Conservation (phyloP, 2,113 vertebrate genomes). For the Bujurquina vittata region DNA sequence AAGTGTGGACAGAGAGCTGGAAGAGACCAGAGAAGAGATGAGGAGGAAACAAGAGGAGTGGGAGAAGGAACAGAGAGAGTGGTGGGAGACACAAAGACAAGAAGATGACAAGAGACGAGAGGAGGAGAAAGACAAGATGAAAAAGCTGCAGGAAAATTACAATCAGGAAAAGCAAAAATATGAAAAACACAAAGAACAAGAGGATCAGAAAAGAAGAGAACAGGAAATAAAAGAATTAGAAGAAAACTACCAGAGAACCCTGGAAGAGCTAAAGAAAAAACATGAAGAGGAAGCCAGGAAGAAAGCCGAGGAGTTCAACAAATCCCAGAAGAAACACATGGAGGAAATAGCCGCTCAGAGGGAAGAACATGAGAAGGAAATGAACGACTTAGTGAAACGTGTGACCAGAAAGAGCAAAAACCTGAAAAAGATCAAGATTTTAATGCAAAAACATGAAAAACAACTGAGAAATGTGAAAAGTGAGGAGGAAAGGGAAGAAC, state of each 20-base stretch:
- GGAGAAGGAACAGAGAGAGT: rapidly evolving
- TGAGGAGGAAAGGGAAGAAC: rapidly evolving
- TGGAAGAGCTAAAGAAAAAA: not conserved
- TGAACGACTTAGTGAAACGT: not conserved
- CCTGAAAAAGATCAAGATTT: no score
- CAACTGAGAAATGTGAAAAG: not conserved
- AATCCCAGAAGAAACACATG: not conserved
- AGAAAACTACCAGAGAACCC: not conserved
- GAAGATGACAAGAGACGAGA: not conserved
- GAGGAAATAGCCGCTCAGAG: rapidly evolving
- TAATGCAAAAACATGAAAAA: no score
- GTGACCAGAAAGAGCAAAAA: not conserved
- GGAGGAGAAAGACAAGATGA: not conserved
- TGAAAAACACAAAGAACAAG: not conserved
- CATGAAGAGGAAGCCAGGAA: not conserved
- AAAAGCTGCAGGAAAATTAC: rapidly evolving
- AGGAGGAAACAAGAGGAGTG: not conserved
- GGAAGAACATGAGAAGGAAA: not conserved
- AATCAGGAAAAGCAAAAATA: not conserved
- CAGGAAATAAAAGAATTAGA: rapidly evolving
- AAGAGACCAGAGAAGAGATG: not conserved
- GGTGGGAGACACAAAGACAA: not conserved
- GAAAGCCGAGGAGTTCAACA: not conserved
- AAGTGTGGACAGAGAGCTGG: not conserved
- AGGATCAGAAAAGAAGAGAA: rapidly evolving